Conservation (phyloP, 1,140 invertebrate species). For the Drosophila equinoxialis region DNA sequence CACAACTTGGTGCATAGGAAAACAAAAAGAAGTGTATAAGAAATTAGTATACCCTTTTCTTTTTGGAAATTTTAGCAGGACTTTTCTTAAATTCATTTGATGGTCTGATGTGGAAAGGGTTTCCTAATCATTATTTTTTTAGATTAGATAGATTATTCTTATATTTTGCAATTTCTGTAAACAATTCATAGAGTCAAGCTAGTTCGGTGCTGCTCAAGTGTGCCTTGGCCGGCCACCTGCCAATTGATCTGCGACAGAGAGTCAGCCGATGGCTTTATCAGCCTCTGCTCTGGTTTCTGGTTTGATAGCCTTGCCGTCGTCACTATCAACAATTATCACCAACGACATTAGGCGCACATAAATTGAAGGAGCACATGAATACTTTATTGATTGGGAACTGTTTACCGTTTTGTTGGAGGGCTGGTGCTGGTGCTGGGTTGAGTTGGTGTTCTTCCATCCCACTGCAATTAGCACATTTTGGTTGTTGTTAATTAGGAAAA, state of each 20-base stretch:
- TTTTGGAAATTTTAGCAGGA: too few relatives aligned
- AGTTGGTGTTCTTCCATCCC: conserved; percentile 28
- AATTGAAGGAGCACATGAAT: conserved; percentile 17
- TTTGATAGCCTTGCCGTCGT: conserved; percentile 14
- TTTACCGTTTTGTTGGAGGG: conserved; percentile 37
- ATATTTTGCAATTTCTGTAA: too few relatives aligned
- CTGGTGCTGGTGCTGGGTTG: neutral
- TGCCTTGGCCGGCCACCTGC: conserved; percentile 34
- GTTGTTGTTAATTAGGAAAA: conserved; percentile 74
- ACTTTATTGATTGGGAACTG: conserved; percentile 47
- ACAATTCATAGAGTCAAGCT: too few relatives aligned
- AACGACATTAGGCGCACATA: conserved; percentile 69
- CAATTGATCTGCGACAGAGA: conserved; percentile 38
- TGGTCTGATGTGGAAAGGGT: too few relatives aligned
- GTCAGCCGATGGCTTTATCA: conserved; percentile 56
- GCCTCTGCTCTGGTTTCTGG: conserved; percentile 11
- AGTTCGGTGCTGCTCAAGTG: too few relatives aligned
- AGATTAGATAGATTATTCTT: too few relatives aligned
- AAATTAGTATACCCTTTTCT: too few relatives aligned
- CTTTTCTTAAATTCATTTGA: too few relatives aligned
- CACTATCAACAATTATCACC: conserved; percentile 71
- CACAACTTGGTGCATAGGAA: conserved; percentile 28
- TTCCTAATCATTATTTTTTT: too few relatives aligned
- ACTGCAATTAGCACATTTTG: conserved; percentile 74
- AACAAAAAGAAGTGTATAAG: too few relatives aligned